phyloP scores from a whole-genome alignment of 2,113 vertebrate species.

The Prolemur simus region DNA sequence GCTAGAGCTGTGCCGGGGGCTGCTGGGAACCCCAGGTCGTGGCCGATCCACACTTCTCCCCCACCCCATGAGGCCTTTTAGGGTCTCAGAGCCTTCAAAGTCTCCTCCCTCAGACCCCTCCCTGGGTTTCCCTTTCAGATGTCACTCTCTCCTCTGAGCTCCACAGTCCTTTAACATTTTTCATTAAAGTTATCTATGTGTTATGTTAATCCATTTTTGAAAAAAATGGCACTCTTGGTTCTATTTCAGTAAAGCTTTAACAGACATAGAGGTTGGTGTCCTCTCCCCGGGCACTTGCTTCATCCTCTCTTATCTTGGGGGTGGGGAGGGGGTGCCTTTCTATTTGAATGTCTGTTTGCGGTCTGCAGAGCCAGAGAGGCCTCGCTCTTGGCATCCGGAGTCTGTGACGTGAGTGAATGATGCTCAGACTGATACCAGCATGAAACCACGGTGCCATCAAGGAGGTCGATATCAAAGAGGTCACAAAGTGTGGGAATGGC shows the following conservation, averaged over 20 bases:
- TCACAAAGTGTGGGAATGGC: background rate
- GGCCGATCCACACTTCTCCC: background rate
- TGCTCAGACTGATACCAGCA: background rate
- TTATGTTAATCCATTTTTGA: background rate
- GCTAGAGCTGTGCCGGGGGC: background rate
- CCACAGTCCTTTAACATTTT: background rate
- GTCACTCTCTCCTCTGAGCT: background rate
- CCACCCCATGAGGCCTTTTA: background rate
- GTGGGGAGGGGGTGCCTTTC: too few relatives aligned
- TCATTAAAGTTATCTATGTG: background rate
- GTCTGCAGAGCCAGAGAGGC: background rate
- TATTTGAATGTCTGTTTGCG: background rate
- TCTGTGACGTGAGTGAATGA: background rate
- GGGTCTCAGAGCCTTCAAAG: background rate
- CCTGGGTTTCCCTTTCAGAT: background rate
- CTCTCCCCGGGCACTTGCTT: background rate
- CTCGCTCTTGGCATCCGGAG: background rate
- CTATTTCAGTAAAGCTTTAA: background rate
- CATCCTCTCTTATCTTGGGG: background rate
- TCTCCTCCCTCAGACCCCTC: fast-evolving
- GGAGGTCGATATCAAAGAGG: background rate
- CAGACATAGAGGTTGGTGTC: background rate
- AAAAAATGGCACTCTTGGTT: background rate
- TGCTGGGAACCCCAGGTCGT: background rate
- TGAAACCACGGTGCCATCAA: fast-evolving